These are phyloP conservation scores for Sphaeramia orbicularis DNA, from an alignment of 2,797 vertebrate genomes.

Conservation along the genomic window DNA sequence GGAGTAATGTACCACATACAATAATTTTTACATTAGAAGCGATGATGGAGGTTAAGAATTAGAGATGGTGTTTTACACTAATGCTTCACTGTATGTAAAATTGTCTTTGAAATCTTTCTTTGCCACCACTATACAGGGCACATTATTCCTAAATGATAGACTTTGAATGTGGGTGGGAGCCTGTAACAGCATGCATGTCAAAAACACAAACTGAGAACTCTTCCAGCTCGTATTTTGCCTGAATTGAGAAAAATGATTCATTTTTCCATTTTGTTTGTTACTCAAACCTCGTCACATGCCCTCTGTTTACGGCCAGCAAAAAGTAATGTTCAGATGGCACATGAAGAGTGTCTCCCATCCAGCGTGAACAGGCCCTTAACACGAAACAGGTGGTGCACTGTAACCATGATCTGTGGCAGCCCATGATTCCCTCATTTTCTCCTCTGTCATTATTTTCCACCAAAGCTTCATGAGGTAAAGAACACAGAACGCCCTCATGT, in stretches of 20 bases:
- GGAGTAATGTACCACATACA: neutral
- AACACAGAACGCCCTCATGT: constrained; percentile 34
- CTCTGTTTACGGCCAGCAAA: too few relatives aligned
- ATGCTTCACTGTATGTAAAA: too few relatives aligned
- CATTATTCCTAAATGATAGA: neutral
- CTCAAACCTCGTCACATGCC: constrained; percentile 8
- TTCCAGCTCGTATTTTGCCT: constrained; percentile 5
- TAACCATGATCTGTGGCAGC: constrained; percentile 40
- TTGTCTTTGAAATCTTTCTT: too few relatives aligned
- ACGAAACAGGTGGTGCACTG: constrained; percentile 59
- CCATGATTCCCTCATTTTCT: constrained; percentile 53
- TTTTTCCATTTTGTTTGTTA: constrained; percentile 31
- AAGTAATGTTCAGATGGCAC: constrained; percentile 46
- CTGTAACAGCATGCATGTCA: neutral
- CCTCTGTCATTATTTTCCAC: constrained; percentile 55
- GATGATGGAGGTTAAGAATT: too few relatives aligned
- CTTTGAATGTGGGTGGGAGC: neutral
- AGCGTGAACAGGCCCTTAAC: constrained; percentile 37
- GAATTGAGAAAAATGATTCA: neutral
- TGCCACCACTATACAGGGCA: too few relatives aligned
- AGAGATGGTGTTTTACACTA: too few relatives aligned
- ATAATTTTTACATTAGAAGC: too few relatives aligned
- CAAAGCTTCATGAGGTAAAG: constrained; percentile 20
- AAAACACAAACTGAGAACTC: neutral
- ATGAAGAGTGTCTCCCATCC: constrained; percentile 34